Base-by-base conservation (phyloP, 2,113 vertebrate species). In the Fregata magnificens region DNA sequence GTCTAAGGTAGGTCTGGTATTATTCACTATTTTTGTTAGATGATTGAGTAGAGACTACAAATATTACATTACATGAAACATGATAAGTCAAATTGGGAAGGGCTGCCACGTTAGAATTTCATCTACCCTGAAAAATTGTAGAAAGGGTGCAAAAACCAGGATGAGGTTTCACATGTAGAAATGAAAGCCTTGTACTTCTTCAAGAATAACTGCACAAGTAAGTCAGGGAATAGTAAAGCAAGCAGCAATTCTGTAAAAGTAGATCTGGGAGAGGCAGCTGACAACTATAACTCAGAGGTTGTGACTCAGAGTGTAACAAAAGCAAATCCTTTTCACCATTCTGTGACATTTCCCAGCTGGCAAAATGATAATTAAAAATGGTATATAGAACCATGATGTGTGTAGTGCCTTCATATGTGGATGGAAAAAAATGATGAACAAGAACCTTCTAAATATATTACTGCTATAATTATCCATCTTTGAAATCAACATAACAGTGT, bases 401-500 rank as follows among this genome's bases (percentile, higher is more conserved):
- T 71, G 72, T 9, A 49, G n/a, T 84, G 42, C 32, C 7, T 49
- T 79, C 32, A 63, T 45, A 42, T 0, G 0, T 58, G n/a, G 25
- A 71, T 29, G 16, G 20, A n/a, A 73, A 65, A 82, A 53, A 93
- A 65, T 4, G 2, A 61, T 7, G 11, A 86, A 50, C 17, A 55
- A 82, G 10, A 71, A 19, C 2, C 8, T 89, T 84, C 73, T 87
- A 84, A 84, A 89, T 83, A 84, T 74, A 65, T 82, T 84, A 14
- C 28, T 63, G 8, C 55, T 94, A 61, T 89, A 94, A 93, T 87
- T 89, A 84, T 31, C 42, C 10, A 0, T 24, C 83, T 93, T 86
- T 85, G 56, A 93, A 82, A 96, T 72, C 38, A 85, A 71, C 19
- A 79, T 55, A 91, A 67, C 21, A 87, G 24, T 91, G 56, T 59